Conservation (phyloP, 2,888 invertebrate species). For the Drosophila gaucha region DNA sequence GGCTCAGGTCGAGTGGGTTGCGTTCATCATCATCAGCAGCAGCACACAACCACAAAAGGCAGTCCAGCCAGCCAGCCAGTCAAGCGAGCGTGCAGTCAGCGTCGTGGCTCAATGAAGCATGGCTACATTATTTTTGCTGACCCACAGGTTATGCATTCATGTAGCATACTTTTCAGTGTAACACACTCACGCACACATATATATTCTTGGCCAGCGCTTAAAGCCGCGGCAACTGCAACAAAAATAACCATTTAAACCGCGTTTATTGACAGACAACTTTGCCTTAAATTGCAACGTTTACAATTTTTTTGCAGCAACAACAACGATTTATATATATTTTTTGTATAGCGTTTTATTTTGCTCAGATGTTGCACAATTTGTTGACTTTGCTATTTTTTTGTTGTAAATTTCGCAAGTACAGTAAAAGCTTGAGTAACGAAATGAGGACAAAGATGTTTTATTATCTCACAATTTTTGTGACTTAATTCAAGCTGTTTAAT, state of each 20-base stretch:
- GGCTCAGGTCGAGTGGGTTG: constrained; percentile 38
- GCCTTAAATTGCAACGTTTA: constrained; percentile 58
- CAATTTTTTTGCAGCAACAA: constrained; percentile 26
- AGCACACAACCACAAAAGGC: constrained; percentile 53
- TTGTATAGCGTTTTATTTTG: constrained; percentile 55
- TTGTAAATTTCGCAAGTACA: constrained; percentile 1
- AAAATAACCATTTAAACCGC: constrained; percentile 51
- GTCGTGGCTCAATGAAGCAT: constrained; percentile 60
- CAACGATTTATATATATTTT: constrained; percentile 3
- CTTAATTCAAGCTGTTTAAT: too few species aligned
- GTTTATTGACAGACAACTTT: constrained; percentile 57
- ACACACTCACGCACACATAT: neutral
- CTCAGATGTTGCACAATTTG: constrained; percentile 76
- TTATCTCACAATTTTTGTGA: too few species aligned
- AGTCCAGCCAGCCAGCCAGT: constrained; percentile 9
- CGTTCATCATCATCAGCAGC: constrained; percentile 21
- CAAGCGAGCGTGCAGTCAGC: constrained; percentile 6
- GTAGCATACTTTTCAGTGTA: constrained; percentile 60
- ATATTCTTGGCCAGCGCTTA: constrained; percentile 20
- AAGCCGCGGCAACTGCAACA: constrained; percentile 18
- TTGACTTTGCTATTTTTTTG: constrained; percentile 25
- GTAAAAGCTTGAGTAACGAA: constrained; percentile 11
- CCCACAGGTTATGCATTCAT: constrained; percentile 66
- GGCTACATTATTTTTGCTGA: constrained; percentile 65
- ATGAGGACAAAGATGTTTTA: too few species aligned